phyloP scores from a whole-genome alignment of 2,113 vertebrate species.

The Daubentonia madagascariensis region DNA sequence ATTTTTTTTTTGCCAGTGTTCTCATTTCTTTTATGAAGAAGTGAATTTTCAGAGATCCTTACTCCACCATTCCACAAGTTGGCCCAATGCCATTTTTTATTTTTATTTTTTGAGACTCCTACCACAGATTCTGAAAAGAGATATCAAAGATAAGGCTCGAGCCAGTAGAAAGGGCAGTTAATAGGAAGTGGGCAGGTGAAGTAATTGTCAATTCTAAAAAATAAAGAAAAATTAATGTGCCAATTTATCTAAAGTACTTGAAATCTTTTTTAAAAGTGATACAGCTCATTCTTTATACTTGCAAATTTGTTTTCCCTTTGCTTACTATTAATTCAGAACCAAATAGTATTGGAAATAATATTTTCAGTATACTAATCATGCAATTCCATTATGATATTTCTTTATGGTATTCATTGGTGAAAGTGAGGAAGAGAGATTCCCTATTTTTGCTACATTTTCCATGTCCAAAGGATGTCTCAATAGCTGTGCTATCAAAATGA shows the following conservation, averaged over 20 bases:
- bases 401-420: not conserved
- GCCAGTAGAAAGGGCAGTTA: not conserved
- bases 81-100: not conserved
- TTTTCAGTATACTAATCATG: not conserved
- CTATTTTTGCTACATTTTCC: not conserved
- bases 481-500: not conserved
- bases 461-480: not conserved
- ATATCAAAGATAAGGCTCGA: not conserved
- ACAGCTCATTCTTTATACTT: not conserved
- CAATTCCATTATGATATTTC: not conserved
- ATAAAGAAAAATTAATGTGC: not conserved
- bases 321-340: not conserved
- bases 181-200: not conserved
- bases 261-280: not conserved
- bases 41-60: not conserved
- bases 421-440: not conserved
- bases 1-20: not conserved
- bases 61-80: not conserved
- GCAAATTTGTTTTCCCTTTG: not conserved
- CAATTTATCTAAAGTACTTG: not conserved
- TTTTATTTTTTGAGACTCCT: not conserved
- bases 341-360: not conserved
- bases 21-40: not conserved
- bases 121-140: not conserved
- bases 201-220: not conserved